Base-by-base conservation (phyloP, 2,797 vertebrate species). In the Platyrinchus mystaceus region DNA sequence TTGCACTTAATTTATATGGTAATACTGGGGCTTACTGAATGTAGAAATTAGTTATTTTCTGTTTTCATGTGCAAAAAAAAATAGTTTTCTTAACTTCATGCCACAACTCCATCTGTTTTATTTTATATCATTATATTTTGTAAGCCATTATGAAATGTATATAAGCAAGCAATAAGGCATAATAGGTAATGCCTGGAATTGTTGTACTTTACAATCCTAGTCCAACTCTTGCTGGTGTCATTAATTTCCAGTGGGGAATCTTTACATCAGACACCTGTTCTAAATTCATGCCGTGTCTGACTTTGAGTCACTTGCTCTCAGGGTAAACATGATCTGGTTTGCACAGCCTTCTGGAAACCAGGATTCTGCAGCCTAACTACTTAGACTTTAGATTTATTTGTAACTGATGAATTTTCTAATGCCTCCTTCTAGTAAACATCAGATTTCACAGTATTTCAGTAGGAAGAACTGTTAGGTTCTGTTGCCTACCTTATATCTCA, bases 41-140 rank as follows among this genome's bases (percentile, higher is more conserved):
- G 44, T 68, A 68, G 53, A 88, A 94, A 95, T 90, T 6, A 66
- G 26, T 62, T 69, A 7, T 46, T 93, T 96, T 88, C 60, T 84
- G 14, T 15, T 93, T 75, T 66, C 46, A 49, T 68, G 36, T 84
- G 62, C 39, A 37, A 60, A 49, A n/a, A 39, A 52, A 32, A 50
- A 16, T 5, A 30, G 10, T n/a, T 10, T 37, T 62, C 75, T 24
- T 27, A 49, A 43, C 20, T 66, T 69, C 34, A 4, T 88, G 12
- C 10, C 6, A 59, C 27, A 67, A 26, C 6, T 68, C 10, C 18
- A 12, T 30, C 17, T 76, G 26, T 76, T 92, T 34, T 76, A 56
- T 86, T 68, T 82, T 79, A 28, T 82, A 53, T 9, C 21, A 50
- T 46, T 76, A 3, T 77, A 23, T 58, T 87, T 94, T 86, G 20